phyloP scores from a whole-genome alignment of 1,140 invertebrate genomes.

The Octopus sinensis region DNA sequence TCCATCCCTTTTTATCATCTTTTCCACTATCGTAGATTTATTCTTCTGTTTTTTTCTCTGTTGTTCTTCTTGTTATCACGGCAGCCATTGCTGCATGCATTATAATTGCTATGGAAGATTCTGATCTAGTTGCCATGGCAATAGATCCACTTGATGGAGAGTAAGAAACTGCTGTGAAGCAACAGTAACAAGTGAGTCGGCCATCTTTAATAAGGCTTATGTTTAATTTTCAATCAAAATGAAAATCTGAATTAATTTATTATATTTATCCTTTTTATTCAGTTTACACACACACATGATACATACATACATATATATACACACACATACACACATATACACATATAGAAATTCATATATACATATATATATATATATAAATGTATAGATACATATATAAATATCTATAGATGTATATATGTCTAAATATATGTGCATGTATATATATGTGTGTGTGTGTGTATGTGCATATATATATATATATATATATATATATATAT shows the following conservation, averaged over 20 bases:
- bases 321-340: neutral
- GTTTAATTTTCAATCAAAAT: no score
- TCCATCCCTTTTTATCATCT: neutral
- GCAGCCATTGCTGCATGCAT: no score
- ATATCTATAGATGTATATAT: neutral
- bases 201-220: no score
- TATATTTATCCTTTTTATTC: no score
- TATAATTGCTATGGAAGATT: no score
- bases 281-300: no score
- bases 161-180: no score
- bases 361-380: neutral
- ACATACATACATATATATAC: neutral
- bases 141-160: no score
- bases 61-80: no score
- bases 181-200: no score
- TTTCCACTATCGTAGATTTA: neutral
- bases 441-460: neutral
- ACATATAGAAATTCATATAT: neutral
- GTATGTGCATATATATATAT: neutral
- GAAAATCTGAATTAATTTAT: no score
- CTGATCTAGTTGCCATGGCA: no score
- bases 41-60: neutral
- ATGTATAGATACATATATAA: neutral
- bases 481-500: conserved; percentile 1
- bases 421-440: neutral